phyloP scores from a whole-genome alignment of 2,888 invertebrate species.

The Meiosimyza decipiens region DNA sequence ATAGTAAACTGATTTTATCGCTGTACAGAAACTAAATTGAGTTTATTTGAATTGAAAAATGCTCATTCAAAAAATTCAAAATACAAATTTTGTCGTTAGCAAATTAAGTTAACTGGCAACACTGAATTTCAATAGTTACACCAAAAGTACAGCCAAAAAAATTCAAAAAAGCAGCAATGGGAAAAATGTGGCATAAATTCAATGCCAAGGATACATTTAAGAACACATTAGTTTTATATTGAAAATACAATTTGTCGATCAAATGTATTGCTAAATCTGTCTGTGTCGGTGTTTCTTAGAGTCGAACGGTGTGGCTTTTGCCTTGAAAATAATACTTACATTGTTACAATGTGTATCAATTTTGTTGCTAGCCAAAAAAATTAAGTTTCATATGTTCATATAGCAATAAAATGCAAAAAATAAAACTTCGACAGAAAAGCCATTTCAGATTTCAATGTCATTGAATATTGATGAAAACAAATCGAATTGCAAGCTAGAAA shows the following conservation, averaged over 20 bases:
- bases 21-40: too few relatives aligned
- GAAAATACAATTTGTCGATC: conserved; percentile 4
- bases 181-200: conserved; percentile 4
- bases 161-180: background rate
- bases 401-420: too few relatives aligned
- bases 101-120: background rate
- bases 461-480: conserved; percentile 43
- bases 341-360: too few relatives aligned
- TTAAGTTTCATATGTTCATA: too few relatives aligned
- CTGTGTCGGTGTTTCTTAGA: background rate
- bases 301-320: background rate
- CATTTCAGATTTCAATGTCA: conserved; percentile 35
- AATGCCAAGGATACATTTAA: conserved; percentile 32
- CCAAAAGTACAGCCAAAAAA: background rate
- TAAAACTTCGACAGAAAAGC: background rate
- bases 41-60: too few relatives aligned
- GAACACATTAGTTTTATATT: conserved; percentile 29
- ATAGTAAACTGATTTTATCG: too few relatives aligned
- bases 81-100: too few relatives aligned
- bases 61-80: too few relatives aligned
- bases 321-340: too few relatives aligned
- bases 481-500: conserved; percentile 33
- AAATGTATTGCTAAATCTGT: background rate
- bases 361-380: too few relatives aligned
- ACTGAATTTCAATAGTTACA: background rate